Percentiles rank a stretch among this genome's conserved stretches.
phyloP scores from a whole-genome alignment of 2,888 invertebrate species.

The Andrena marginata region DNA sequence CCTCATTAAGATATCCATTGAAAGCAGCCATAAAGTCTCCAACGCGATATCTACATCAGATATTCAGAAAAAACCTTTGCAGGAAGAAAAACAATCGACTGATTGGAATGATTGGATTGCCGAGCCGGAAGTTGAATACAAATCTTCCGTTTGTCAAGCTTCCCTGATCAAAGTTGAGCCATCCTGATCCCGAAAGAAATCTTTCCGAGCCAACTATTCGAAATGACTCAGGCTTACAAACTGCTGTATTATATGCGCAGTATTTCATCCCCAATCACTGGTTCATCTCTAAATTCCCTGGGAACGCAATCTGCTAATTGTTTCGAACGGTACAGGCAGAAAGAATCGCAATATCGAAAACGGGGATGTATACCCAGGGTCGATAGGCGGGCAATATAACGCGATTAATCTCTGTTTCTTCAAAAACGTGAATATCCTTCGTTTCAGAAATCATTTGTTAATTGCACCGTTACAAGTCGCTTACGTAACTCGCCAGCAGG shows the following conservation, averaged over 20 bases:
- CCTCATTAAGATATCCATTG: background rate
- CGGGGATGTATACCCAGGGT: too few relatives aligned
- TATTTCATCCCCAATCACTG: too few relatives aligned
- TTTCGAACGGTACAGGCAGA: too few relatives aligned
- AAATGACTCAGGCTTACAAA: too few relatives aligned
- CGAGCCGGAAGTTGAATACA: background rate
- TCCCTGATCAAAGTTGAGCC: too few relatives aligned
- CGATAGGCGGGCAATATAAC: too few relatives aligned
- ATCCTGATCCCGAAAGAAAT: background rate
- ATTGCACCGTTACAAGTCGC: background rate
- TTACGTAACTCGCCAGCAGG: background rate
- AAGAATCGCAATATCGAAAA: too few relatives aligned
- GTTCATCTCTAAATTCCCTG: too few relatives aligned
- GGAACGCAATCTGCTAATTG: too few relatives aligned
- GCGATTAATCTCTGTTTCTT: background rate
- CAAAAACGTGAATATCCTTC: background rate
- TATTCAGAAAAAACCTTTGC: background rate
- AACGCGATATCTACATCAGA: background rate
- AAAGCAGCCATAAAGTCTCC: background rate
- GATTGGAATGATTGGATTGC: constrained; percentile 16
- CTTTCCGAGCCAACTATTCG: background rate
- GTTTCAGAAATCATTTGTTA: background rate
- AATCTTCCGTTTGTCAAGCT: background rate
- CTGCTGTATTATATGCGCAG: too few relatives aligned
- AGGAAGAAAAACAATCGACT: background rate